Evolutionary conservation across 2,888 invertebrate species (phyloP).

Genomic region (Aradus depressus): DNA sequence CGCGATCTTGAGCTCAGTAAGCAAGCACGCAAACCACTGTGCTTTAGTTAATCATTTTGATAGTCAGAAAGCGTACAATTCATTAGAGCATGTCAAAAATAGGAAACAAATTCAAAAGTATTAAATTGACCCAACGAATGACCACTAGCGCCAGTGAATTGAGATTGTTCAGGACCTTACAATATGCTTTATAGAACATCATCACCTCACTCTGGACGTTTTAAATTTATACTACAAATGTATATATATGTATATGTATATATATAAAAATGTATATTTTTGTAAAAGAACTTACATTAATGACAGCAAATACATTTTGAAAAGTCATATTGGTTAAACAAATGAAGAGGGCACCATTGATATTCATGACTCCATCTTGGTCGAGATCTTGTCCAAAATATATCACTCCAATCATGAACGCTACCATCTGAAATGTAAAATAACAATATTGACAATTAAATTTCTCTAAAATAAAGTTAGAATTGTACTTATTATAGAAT

Average conservation of each 20-base stretch:
- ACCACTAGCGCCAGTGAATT: too few relatives aligned
- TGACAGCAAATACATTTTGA: conserved; percentile 88
- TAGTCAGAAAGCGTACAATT: too few relatives aligned
- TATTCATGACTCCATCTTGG: conserved; percentile 86
- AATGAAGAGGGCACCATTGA: conserved; percentile 84
- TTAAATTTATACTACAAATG: too few relatives aligned
- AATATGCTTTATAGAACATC: too few relatives aligned
- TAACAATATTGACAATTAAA: conserved; percentile 17
- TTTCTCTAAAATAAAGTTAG: not conserved
- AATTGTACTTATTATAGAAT: not conserved
- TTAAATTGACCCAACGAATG: too few relatives aligned
- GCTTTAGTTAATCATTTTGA: too few relatives aligned
- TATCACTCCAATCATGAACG: conserved; percentile 74
- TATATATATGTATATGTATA: not conserved
- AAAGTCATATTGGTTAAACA: conserved; percentile 88
- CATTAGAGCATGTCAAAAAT: too few relatives aligned
- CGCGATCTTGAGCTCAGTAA: too few relatives aligned
- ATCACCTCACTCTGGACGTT: too few relatives aligned
- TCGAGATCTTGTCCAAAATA: conserved; percentile 71
- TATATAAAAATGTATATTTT: not conserved
- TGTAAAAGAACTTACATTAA: conserved; percentile 62
- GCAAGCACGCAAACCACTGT: too few relatives aligned
- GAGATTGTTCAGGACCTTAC: too few relatives aligned
- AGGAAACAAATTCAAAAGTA: too few relatives aligned
- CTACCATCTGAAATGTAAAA: conserved; percentile 78